Evolutionary conservation across 2,888 invertebrate species (phyloP), one percentile per base, ranked within the genome.

Genomic region (Pycnomerus fuliginosus): DNA sequence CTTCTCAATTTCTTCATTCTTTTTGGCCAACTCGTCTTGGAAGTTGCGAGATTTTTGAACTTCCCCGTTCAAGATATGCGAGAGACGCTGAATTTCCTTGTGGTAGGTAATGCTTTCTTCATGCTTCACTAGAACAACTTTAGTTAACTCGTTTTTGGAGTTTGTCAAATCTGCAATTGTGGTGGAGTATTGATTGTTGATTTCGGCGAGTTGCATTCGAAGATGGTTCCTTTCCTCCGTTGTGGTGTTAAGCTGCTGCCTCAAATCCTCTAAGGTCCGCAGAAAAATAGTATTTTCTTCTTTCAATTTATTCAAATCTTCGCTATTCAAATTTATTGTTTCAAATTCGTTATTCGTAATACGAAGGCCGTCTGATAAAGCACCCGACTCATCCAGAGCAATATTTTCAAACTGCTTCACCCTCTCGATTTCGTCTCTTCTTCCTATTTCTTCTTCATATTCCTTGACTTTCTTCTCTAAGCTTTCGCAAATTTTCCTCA

Each of bases 81-180:
- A 82, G 27, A 94, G 69, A 16, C 90, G 77, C 66, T 92, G 89
- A 44, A 93, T 86, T 75, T 95, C 94, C 16, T 76, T 78, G 61
- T 94, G 90, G 67, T 92, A 94, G 48, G 85, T 82, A 16, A 90
- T 71, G 64, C 84, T 90, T 73, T 94, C 93, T 44, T 86, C 81
- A 61, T 94, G 92, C 70, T 94, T 94, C 41, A 83, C 75, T 60
- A 86, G 87, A 1, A 93, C 74, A 7, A 85, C 73, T 51, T 79
- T 80, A 10, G 85, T 80, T n/a, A 88, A 72, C 60, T 90, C 82
- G 27, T 80, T 79, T 62, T 86, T 83, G 57, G 85, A 83, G 3
- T 74, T 69, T 29, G 70, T 74, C 1, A 80, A 41, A 13, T 65
- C 70, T 25, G 68, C 68, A 1, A 70, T 37, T 36, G 54, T 12